Conservation (phyloP, 2,113 vertebrate genomes). For the Amphilophus citrinellus region DNA sequence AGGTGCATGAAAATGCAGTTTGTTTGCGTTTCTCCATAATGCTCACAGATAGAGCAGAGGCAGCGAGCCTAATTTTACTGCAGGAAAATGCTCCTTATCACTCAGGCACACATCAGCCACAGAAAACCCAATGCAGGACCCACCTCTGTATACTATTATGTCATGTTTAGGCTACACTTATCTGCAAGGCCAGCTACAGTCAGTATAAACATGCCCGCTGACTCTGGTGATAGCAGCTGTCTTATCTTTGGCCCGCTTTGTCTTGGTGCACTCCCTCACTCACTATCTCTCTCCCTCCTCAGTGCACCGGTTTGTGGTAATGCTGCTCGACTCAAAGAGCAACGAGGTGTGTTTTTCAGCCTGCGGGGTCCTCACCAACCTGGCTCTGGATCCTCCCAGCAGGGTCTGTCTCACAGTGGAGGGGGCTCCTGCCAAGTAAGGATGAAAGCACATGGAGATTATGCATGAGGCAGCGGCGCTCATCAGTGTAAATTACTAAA, state of each 20-base stretch:
- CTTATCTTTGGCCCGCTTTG: conserved; percentile 54
- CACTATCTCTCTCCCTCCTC: conserved; percentile 28
- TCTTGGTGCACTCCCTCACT: conserved; percentile 19
- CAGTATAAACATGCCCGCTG: conserved; percentile 50
- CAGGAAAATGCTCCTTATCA: neutral
- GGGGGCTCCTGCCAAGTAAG: conserved; percentile 90
- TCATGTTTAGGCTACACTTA: conserved; percentile 55
- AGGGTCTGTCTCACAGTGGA: conserved; percentile 84
- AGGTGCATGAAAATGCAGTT: conserved; percentile 48
- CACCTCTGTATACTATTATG: neutral
- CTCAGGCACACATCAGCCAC: neutral
- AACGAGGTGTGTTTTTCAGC: conserved; percentile 93
- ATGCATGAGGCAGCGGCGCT: neutral
- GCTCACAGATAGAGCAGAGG: neutral
- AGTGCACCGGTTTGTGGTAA: conserved; percentile 91
- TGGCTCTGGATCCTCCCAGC: conserved; percentile 79
- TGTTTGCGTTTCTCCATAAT: neutral
- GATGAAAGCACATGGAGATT: conserved; percentile 8
- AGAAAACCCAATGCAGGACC: neutral
- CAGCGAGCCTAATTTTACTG: neutral
- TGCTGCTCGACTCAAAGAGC: conserved; percentile 90
- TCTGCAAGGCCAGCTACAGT: conserved; percentile 61
- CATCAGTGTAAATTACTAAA: neutral
- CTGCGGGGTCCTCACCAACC: conserved; percentile 95
- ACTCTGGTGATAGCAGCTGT: conserved; percentile 34